Conservation (phyloP, 2,888 invertebrate genomes). For the Eristalis tenax region DNA sequence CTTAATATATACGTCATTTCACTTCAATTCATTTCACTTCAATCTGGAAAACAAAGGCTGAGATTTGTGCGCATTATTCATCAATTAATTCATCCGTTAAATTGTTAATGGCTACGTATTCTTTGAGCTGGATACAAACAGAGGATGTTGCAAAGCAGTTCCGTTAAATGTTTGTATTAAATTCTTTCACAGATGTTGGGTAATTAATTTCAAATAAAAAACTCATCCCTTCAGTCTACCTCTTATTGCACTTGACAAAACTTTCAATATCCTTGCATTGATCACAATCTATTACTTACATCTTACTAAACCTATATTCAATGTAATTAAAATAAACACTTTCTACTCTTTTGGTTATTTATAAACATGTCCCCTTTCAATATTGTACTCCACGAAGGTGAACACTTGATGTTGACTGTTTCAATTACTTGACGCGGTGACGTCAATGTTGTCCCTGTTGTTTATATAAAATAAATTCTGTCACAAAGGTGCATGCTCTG, state of each 20-base stretch:
- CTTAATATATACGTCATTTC: no score
- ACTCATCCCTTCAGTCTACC: no score
- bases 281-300: neutral
- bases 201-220: no score
- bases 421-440: conserved; percentile 49
- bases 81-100: no score
- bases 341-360: conserved; percentile 26
- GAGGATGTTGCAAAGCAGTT: no score
- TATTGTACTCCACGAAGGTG: conserved; percentile 41
- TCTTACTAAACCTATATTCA: neutral
- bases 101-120: no score
- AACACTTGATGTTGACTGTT: conserved; percentile 38
- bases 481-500: conserved; percentile 40
- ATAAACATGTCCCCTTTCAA: conserved; percentile 21
- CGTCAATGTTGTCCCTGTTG: conserved; percentile 60
- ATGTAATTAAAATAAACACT: neutral
- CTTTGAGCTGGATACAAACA: no score
- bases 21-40: neutral
- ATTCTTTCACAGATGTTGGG: no score
- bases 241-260: no score
- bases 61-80: no score
- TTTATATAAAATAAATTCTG: conserved; percentile 47
- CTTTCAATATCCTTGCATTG: no score
- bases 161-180: no score
- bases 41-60: neutral